These are phyloP conservation scores for Atethmia centrago DNA, from an alignment of 2,888 invertebrate genomes.

Conservation along the genomic window DNA sequence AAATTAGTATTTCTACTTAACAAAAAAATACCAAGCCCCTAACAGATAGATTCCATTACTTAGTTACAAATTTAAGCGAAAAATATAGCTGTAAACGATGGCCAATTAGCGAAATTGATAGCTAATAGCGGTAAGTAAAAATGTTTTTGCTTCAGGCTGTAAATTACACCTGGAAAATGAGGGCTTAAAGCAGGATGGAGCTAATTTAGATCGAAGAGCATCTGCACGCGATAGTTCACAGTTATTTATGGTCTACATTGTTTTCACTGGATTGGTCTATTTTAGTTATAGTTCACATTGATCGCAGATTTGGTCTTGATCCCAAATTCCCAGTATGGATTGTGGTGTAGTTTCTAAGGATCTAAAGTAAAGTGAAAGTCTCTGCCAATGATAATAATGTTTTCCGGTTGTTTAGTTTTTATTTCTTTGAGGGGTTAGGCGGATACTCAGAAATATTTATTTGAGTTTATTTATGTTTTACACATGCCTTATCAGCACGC, in stretches of 20 bases:
- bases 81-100: constrained; percentile 56
- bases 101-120: constrained; percentile 76
- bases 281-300: constrained; percentile 18
- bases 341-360: neutral
- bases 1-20: constrained; percentile 50
- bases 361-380: constrained; percentile 2
- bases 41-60: constrained; percentile 54
- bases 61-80: constrained; percentile 51
- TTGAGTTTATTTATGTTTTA: neutral
- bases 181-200: constrained; percentile 70
- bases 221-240: constrained; percentile 73
- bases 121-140: constrained; percentile 69
- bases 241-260: constrained; percentile 66
- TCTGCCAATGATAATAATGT: constrained; percentile 10
- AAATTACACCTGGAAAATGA: constrained; percentile 71
- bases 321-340: constrained; percentile 1
- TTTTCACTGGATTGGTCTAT: constrained; percentile 39
- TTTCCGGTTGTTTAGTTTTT: neutral
- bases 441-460: neutral
- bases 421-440: neutral
- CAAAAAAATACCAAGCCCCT: constrained; percentile 61
- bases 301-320: constrained; percentile 2
- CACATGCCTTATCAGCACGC: neutral
- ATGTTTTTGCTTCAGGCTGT: constrained; percentile 55
- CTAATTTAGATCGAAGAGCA: constrained; percentile 71